A percentile compares a stretch with the other conserved stretches of the same genome.
phyloP scores from a whole-genome alignment of 2,797 vertebrate species.

The Pseudocheirus occidentalis region DNA sequence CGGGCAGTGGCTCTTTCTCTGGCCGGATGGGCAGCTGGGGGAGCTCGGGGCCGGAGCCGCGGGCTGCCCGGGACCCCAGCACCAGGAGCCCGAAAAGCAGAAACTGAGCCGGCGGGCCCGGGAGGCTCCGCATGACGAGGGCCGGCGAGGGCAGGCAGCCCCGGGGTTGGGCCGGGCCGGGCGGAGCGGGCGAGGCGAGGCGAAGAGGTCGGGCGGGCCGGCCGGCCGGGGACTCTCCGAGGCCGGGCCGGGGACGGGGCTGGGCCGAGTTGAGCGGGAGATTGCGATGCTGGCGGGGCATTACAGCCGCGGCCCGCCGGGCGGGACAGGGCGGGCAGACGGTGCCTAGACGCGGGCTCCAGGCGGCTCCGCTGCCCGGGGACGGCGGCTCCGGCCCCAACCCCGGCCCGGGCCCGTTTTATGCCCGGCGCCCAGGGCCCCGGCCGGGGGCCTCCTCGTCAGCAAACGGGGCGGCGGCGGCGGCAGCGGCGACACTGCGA shows the following conservation, averaged over 20 bases:
- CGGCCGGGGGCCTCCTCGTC: conserved; percentile 75
- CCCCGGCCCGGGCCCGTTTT: conserved; percentile 69
- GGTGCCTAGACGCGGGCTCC: conserved; percentile 14
- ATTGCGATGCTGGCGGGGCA: conserved; percentile 27
- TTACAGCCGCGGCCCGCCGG: conserved; percentile 41
- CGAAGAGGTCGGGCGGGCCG: conserved; percentile 62
- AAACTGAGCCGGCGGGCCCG: conserved; percentile 74
- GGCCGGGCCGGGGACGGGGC: conserved; percentile 59
- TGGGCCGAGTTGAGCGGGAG: conserved; percentile 35
- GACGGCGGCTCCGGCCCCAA: conserved; percentile 51
- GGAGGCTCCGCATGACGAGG: conserved; percentile 78
- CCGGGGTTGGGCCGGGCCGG: conserved; percentile 63
- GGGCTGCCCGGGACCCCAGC: conserved; percentile 84
- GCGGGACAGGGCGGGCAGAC: conserved; percentile 37
- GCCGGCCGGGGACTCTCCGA: conserved; percentile 65
- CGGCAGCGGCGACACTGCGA: conserved; percentile 39
- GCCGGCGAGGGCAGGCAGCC: conserved; percentile 65
- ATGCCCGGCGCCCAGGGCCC: conserved; percentile 68
- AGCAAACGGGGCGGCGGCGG: conserved; percentile 75
- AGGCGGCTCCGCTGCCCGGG: conserved; percentile 61
- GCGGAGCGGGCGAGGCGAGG: conserved; percentile 56
- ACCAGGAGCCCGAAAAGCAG: conserved; percentile 80
- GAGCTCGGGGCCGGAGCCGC: conserved; percentile 87
- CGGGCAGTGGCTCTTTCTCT: conserved; percentile 90
- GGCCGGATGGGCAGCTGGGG: conserved; percentile 92